Percentiles rank a stretch among this genome's conserved stretches.
These are phyloP conservation scores for Ricordea florida DNA, from an alignment of 92 coral and sea anemone genomes.

Conservation along the genomic window DNA sequence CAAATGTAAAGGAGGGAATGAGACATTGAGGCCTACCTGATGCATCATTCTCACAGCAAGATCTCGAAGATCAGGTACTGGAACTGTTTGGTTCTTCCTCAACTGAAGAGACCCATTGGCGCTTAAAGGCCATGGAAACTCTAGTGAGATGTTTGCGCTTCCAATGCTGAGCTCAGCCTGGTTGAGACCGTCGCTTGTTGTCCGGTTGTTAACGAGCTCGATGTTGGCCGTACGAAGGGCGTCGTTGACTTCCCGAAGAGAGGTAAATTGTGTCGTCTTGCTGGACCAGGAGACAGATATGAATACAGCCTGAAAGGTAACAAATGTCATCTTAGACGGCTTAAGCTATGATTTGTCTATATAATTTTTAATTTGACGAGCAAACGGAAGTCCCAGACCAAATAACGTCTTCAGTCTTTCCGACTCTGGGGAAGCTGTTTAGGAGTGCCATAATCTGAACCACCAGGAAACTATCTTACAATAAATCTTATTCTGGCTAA, in stretches of 20 bases:
- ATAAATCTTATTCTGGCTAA: too few species aligned
- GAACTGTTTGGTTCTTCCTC: not conserved
- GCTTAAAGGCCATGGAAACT: slow-evolving; percentile 62
- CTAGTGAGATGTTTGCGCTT: slow-evolving; percentile 28
- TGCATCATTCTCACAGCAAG: slow-evolving; percentile 13
- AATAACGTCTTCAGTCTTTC: too few species aligned
- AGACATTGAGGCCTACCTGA: slow-evolving; percentile 48
- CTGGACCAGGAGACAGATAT: not conserved
- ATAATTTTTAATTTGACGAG: too few species aligned
- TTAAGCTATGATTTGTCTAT: too few species aligned
- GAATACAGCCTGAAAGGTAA: not conserved
- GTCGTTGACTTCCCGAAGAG: not conserved
- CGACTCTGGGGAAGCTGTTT: too few species aligned
- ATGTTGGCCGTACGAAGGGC: not conserved
- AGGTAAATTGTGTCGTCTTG: not conserved
- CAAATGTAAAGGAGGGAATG: slow-evolving; percentile 30
- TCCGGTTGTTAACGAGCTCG: not conserved
- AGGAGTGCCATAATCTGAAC: too few species aligned
- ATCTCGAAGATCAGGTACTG: slow-evolving; percentile 43
- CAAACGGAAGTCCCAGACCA: too few species aligned
- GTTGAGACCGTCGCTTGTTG: not conserved
- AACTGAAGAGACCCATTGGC: slow-evolving; percentile 40
- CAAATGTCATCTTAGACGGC: not conserved
- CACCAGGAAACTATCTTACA: too few species aligned
- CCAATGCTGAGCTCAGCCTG: slow-evolving; percentile 43